Percentiles rank a stretch among this genome's conserved stretches.
phyloP scores from a whole-genome alignment of 2,113 vertebrate genomes.

The Syngnathoides biaculeatus region DNA sequence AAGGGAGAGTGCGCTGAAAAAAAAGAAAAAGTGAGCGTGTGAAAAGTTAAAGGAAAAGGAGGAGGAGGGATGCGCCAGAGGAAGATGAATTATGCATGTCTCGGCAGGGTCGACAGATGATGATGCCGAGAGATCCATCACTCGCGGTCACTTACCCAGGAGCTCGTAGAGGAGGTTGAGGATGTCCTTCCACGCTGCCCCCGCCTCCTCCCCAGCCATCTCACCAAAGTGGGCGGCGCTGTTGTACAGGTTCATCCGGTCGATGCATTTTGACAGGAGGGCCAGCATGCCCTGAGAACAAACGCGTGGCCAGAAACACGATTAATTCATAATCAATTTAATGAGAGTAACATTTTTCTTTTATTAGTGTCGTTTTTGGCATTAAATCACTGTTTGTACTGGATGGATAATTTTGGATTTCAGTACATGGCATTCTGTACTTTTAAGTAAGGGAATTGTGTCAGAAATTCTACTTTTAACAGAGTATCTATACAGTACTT shows the following conservation, averaged over 20 bases:
- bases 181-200: constrained; percentile 89
- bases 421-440: too few species aligned
- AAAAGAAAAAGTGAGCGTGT: background rate
- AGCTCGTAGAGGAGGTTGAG: constrained; percentile 92
- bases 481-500: background rate
- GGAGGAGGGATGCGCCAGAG: constrained; percentile 9
- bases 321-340: background rate
- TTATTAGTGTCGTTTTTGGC: background rate
- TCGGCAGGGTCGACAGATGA: constrained; percentile 32
- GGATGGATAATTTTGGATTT: background rate
- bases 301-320: background rate
- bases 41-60: constrained; percentile 1
- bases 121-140: constrained; percentile 24
- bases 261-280: constrained; percentile 89
- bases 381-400: background rate
- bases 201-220: constrained; percentile 81
- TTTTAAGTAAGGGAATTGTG: background rate
- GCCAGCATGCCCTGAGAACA: constrained; percentile 86
- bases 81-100: constrained; percentile 42
- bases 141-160: constrained; percentile 74
- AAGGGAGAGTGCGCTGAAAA: constrained; percentile 2
- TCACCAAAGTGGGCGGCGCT: constrained; percentile 88
- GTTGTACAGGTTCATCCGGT: constrained; percentile 89
- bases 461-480: background rate
- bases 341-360: background rate